A percentile compares a stretch with the other conserved stretches of the same genome.
Conservation (phyloP, 2,797 vertebrate species). For the Danio aesculapii region DNA sequence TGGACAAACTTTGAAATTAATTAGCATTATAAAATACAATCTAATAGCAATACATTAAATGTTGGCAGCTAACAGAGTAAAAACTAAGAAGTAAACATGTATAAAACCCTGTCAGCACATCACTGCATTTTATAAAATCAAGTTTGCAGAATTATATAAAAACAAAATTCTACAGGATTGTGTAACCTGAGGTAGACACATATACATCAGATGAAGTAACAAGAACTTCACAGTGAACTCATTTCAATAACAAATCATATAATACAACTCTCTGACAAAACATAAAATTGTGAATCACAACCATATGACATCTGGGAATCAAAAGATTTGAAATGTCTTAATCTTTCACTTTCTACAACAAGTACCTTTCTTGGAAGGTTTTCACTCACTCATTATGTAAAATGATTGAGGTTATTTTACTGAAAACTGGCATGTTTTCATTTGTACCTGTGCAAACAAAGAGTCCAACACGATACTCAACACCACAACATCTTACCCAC, state of each 20-base stretch:
- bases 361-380: not conserved
- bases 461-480: slow-evolving; percentile 43
- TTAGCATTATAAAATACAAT: not conserved
- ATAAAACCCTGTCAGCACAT: slow-evolving; percentile 4
- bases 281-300: slow-evolving; percentile 13
- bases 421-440: slow-evolving; percentile 38
- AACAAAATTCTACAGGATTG: not conserved
- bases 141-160: not conserved
- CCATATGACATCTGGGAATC: slow-evolving; percentile 9
- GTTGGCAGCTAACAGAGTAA: not conserved
- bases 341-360: slow-evolving; percentile 8
- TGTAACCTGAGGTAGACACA: not conserved
- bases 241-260: slow-evolving; percentile 20
- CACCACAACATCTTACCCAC: not conserved
- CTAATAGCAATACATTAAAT: not conserved
- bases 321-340: slow-evolving; percentile 29
- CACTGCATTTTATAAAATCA: not conserved
- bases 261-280: slow-evolving; percentile 8
- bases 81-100: not conserved
- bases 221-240: not conserved
- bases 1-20: not conserved
- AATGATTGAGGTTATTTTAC: slow-evolving; percentile 29
- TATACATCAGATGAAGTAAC: slow-evolving; percentile 10
- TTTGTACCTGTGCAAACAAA: slow-evolving; percentile 47
- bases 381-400: slow-evolving; percentile 28